Evolutionary conservation across 1,140 invertebrate genomes (phyloP).

Genomic region (Apis laboriosa): DNA sequence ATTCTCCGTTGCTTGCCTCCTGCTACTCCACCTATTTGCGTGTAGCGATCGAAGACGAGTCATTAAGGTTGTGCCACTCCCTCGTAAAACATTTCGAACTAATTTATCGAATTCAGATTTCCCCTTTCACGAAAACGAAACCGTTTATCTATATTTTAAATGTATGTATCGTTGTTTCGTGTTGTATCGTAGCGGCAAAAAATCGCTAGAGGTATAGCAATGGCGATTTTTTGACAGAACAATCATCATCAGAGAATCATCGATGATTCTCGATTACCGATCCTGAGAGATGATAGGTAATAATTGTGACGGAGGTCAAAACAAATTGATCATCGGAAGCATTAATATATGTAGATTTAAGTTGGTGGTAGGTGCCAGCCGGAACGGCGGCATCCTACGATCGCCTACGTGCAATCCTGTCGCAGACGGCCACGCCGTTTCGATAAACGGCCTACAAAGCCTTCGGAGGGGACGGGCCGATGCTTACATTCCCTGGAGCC

Average conservation of each 20-base stretch:
- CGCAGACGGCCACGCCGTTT: slow-evolving; percentile 37
- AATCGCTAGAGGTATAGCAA: too few species aligned
- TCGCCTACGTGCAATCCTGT: slow-evolving; percentile 50
- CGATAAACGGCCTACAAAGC: slow-evolving; percentile 60
- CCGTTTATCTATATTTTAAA: too few species aligned
- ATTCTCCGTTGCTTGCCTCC: slow-evolving; percentile 10
- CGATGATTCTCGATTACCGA: neutral
- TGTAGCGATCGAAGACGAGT: slow-evolving; percentile 9
- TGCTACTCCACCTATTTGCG: slow-evolving; percentile 32
- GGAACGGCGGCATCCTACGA: slow-evolving; percentile 25
- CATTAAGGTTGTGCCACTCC: neutral
- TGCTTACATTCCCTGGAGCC: slow-evolving; percentile 63
- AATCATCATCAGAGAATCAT: neutral
- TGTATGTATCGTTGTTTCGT: neutral
- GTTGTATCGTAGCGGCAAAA: too few species aligned
- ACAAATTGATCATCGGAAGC: neutral
- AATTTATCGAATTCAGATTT: too few species aligned
- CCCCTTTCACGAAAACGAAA: too few species aligned
- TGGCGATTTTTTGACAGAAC: too few species aligned
- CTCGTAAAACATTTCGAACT: neutral
- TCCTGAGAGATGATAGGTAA: neutral
- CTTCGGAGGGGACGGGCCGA: slow-evolving; percentile 35
- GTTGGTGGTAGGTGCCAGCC: slow-evolving; percentile 4
- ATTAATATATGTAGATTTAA: neutral
- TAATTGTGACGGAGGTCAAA: neutral